Evolutionary conservation across 2,113 vertebrate species (phyloP).

Genomic region (Epinephelus lanceolatus): DNA sequence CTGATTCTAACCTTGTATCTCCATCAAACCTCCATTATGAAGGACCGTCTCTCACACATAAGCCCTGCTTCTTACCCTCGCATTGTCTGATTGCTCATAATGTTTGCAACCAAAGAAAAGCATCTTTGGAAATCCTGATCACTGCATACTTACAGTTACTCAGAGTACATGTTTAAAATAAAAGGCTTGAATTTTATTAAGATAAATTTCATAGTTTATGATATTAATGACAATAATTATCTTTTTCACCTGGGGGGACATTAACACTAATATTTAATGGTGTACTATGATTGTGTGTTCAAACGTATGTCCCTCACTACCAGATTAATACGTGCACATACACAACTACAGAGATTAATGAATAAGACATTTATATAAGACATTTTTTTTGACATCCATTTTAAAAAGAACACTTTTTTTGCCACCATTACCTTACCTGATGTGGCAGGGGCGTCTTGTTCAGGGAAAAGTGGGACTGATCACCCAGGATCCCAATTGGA

Average conservation of each 20-base stretch:
- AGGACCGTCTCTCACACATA: background rate
- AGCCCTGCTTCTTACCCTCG: background rate
- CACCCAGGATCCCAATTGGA: too few relatives aligned
- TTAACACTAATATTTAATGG: background rate
- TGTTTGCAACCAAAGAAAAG: background rate
- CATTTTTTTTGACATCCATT: too few relatives aligned
- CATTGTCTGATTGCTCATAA: constrained; percentile 1
- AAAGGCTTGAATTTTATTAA: background rate
- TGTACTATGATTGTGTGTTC: background rate
- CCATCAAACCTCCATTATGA: background rate
- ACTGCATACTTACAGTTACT: constrained; percentile 2
- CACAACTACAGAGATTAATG: too few relatives aligned
- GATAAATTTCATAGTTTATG: background rate
- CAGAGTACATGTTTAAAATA: background rate
- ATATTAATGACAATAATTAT: too few relatives aligned
- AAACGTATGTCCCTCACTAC: too few relatives aligned
- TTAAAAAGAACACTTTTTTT: too few relatives aligned
- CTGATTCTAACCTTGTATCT: background rate
- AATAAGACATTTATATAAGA: too few relatives aligned
- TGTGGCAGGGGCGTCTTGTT: too few relatives aligned
- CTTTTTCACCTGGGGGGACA: background rate
- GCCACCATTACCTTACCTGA: too few relatives aligned
- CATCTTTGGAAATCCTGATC: constrained; percentile 6
- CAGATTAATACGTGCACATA: too few relatives aligned
- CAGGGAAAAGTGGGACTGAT: too few relatives aligned